phyloP scores from a whole-genome alignment of 2,797 vertebrate species.

The Cossypha dichroa region DNA sequence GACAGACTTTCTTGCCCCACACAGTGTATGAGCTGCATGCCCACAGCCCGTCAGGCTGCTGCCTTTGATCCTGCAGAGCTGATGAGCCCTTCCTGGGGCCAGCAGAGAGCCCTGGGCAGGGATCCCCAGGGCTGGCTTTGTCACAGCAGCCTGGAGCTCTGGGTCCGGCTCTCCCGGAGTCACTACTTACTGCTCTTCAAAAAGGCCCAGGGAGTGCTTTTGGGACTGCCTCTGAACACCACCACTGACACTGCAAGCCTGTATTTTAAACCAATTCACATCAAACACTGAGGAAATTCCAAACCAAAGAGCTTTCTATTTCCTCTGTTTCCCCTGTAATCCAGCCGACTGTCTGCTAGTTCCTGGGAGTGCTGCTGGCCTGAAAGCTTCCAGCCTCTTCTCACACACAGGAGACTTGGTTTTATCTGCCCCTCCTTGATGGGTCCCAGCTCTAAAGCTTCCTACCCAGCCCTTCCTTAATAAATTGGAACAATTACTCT shows the following conservation, averaged over 20 bases:
- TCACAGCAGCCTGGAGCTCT: background rate
- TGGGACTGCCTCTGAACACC: background rate
- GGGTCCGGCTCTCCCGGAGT: background rate
- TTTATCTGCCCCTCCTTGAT: constrained; percentile 13
- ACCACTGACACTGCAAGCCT: background rate
- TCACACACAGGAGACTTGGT: background rate
- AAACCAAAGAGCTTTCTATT: constrained; percentile 48
- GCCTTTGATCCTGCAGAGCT: constrained; percentile 24
- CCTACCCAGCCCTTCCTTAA: constrained; percentile 19
- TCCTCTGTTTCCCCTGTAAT: constrained; percentile 62
- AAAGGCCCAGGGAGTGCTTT: background rate
- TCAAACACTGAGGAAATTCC: constrained; percentile 61
- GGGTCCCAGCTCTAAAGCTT: constrained; percentile 6
- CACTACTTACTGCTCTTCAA: constrained; percentile 39
- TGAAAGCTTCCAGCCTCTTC: background rate
- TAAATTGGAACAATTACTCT: constrained; percentile 40
- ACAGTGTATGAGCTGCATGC: background rate
- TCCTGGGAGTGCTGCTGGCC: background rate
- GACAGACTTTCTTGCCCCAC: background rate
- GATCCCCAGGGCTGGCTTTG: background rate
- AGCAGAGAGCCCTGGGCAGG: background rate
- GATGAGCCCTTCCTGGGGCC: background rate
- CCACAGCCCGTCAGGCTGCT: background rate
- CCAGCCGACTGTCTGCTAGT: background rate
- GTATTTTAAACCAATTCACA: constrained; percentile 51